Conservation (phyloP, 2,888 invertebrate genomes). For the Sclerodermus sp. region DNA sequence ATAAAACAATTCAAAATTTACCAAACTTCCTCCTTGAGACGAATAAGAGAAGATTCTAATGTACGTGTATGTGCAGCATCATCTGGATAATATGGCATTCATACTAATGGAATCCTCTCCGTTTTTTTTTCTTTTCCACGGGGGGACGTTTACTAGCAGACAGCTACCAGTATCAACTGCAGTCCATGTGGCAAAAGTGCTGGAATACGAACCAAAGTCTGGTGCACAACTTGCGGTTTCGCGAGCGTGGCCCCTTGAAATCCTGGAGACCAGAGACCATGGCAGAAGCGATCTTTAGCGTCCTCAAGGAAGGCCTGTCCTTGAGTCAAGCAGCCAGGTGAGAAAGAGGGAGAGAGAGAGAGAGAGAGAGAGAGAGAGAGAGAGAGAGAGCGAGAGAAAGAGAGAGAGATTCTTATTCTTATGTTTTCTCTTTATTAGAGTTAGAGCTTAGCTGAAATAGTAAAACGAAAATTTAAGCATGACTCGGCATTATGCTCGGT, state of each 20-base stretch:
- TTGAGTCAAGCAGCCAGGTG: constrained; percentile 80
- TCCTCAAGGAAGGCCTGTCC: constrained; percentile 85
- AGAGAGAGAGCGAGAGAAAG: too few species aligned
- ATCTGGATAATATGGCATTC: too few species aligned
- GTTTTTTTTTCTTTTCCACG: constrained; percentile 39
- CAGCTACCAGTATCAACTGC: constrained; percentile 93
- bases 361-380: neutral
- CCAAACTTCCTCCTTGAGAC: too few species aligned
- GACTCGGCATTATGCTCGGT: too few species aligned
- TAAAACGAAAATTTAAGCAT: too few species aligned
- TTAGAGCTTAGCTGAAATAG: too few species aligned
- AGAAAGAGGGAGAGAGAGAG: neutral
- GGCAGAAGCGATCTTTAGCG: constrained; percentile 93
- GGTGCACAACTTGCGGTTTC: constrained; percentile 87
- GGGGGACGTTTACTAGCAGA: constrained; percentile 68
- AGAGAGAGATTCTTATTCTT: neutral
- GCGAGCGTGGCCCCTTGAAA: constrained; percentile 88
- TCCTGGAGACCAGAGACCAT: constrained; percentile 94
- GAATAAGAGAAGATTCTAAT: too few species aligned
- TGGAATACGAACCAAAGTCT: constrained; percentile 92
- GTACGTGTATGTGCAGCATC: too few species aligned
- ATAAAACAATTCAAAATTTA: too few species aligned
- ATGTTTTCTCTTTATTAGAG: too few species aligned
- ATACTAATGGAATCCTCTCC: constrained; percentile 30
- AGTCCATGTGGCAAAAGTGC: constrained; percentile 95